Conservation (phyloP, 1,140 invertebrate species). For the Goniozus legneri region DNA sequence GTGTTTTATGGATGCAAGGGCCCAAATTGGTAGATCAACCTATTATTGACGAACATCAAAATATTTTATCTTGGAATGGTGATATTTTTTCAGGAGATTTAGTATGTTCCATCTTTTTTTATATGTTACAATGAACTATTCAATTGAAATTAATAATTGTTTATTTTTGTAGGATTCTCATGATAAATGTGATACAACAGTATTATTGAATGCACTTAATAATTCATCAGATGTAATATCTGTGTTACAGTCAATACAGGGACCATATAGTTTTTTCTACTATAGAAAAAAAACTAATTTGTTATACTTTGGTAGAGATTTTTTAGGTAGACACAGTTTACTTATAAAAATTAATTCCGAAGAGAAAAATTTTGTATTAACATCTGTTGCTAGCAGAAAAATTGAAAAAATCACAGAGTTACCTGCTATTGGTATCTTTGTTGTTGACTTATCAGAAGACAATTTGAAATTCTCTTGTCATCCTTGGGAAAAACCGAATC, state of each 20-base stretch:
- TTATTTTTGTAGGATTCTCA: constrained; percentile 20
- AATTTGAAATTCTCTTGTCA: constrained; percentile 46
- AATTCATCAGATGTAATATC: constrained; percentile 45
- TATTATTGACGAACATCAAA: constrained; percentile 52
- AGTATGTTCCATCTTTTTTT: constrained; percentile 27
- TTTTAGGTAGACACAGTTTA: constrained; percentile 79
- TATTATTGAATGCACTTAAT: constrained; percentile 41
- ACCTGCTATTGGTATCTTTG: constrained; percentile 70
- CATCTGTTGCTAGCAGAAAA: constrained; percentile 60
- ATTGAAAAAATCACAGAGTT: constrained; percentile 64
- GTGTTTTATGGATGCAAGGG: constrained; percentile 73
- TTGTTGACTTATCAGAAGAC: constrained; percentile 55
- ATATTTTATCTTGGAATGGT: constrained; percentile 76
- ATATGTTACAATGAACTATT: background rate
- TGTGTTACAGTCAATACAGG: constrained; percentile 61
- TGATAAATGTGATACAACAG: constrained; percentile 45
- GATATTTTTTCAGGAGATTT: constrained; percentile 66
- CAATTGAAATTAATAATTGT: background rate
- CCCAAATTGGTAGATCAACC: constrained; percentile 59
- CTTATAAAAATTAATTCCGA: constrained; percentile 60
- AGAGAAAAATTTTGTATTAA: constrained; percentile 50
- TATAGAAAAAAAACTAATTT: constrained; percentile 61
- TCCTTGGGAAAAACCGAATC: constrained; percentile 43
- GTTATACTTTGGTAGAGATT: constrained; percentile 83
- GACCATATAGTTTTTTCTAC: constrained; percentile 83